A percentile compares a stretch with the other conserved stretches of the same genome.
These are phyloP conservation scores for Drosophila baimaii DNA, from an alignment of 1,140 invertebrate species.

Conservation along the genomic window DNA sequence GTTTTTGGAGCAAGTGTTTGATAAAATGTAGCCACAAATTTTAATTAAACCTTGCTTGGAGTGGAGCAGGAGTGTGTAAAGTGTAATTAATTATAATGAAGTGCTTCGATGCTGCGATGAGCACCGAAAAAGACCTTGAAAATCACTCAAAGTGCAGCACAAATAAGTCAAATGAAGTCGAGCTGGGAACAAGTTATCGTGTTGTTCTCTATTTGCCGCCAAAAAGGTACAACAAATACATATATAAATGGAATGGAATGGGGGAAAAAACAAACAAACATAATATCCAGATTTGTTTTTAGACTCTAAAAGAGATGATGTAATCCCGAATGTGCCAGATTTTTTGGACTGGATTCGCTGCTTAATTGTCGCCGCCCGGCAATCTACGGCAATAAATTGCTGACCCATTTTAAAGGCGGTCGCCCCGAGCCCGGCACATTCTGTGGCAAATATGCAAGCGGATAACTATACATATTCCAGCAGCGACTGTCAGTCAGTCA, in stretches of 20 bases:
- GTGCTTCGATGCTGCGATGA: conserved; percentile 48
- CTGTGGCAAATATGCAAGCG: conserved; percentile 50
- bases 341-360: conserved; percentile 65
- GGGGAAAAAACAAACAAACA: conserved; percentile 13
- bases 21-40: conserved; percentile 15
- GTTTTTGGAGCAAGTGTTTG: conserved; percentile 14
- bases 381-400: conserved; percentile 76
- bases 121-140: conserved; percentile 45
- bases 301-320: conserved; percentile 59
- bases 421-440: conserved; percentile 32
- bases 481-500: conserved; percentile 6
- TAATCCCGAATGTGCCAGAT: conserved; percentile 75
- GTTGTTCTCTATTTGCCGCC: conserved; percentile 47
- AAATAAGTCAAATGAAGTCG: conserved; percentile 50
- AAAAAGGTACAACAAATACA: conserved; percentile 9
- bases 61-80: conserved; percentile 17
- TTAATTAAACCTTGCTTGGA: conserved; percentile 30
- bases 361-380: conserved; percentile 65
- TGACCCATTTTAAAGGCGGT: conserved; percentile 75
- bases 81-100: conserved; percentile 49
- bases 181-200: conserved; percentile 57
- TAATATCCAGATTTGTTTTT: conserved; percentile 48
- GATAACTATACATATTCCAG: conserved; percentile 17
- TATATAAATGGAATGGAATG: not conserved
- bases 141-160: conserved; percentile 58